Evolutionary conservation across 2,888 invertebrate genomes (phyloP), one percentile per base, ranked within the genome.

Genomic region (Macropis europaea): DNA sequence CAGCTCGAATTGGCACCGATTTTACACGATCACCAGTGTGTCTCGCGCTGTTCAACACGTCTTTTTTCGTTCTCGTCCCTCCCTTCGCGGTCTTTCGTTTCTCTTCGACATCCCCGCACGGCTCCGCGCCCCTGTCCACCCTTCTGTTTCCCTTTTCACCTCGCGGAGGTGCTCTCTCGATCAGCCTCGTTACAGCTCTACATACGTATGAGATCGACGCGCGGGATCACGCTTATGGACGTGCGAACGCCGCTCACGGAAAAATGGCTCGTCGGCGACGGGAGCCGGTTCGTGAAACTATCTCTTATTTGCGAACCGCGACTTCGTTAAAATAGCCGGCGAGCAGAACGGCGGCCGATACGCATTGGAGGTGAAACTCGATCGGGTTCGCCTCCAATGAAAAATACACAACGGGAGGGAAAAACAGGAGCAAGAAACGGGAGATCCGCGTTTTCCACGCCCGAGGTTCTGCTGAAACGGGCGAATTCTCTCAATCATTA

Each of bases 201-300:
- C n/a, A n/a, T n/a, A n/a, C n/a, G 19, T 56, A 66, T 42, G 69
- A 67, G 71, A 79, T 77, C 77, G 77, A 42, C 22, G n/a, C 15
- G 5, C 1, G n/a, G 40, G 53, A 72, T 78, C 76, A n/a, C n/a
- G 61, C 66, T 73, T 80, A 81, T 81, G 78, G 81, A 60, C 70
- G 75, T 73, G 53, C 66, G 57, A 32, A 56, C 73, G 71, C 67
- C 72, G 62, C 57, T 60, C 62, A 62, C 81, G 81, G 81, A 79
- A 81, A 81, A 81, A 74, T 76, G 72, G 42, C n/a, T 56, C 62
- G 57, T 34, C 38, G 43, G 22, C 75, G 70, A 77, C 71, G 77
- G 68, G 60, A 79, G 66, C 79, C 80, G 80, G 80, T 80, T n/a
- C 80, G 78, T 69, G 80, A 76, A 78, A 80, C 78, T 76, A 76